Evolutionary conservation across 2,888 invertebrate genomes (phyloP), one percentile per base, ranked within the genome.

Genomic region (Nephrocerus scutellatus): DNA sequence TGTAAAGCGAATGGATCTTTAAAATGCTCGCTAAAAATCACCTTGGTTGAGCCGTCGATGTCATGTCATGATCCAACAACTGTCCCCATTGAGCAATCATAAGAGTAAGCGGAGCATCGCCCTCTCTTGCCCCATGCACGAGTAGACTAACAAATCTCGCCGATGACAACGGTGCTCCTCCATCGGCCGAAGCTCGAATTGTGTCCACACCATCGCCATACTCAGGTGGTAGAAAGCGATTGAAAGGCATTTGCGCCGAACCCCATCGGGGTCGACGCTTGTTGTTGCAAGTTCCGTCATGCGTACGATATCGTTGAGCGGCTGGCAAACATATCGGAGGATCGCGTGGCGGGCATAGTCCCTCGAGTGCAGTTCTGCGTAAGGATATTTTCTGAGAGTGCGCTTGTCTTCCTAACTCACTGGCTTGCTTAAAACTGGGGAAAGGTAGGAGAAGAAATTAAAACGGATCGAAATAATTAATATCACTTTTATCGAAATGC

Each of bases 1-100:
- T 24, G 10, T 16, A 15, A 26, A 14, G 12, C 16, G 9, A 12
- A 24, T n/a, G 8, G 9, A 23, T 13, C 10, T 16, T 8, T 12
- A 2, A 6, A 5, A 32, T 20, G 10, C 8, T 24, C 14, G 5
- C 12, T 9, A 15, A 8, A 14, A 21, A 50, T 50, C 50, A 68
- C 65, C 82, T 72, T 2, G 83, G 79, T 54, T 84, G 84, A 0
- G 82, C 83, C 5, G 84, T 80, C 0, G 84, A 80, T 25, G 84
- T 87, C 47, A 92, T 70, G 60, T 92, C 91, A 56, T 92, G 91
- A 59, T 91, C 91, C 41, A 92, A 58, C 52, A 92, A 82, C 66
- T 92, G 91, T 0, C 91, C 91, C 86, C 90, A 90, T 60, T 91
- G 90, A 77, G 88, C 89, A 42, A 87, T 74, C 76, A 86, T 79